Conservation (phyloP, 2,888 invertebrate species). For the Ephialtes manifestator region DNA sequence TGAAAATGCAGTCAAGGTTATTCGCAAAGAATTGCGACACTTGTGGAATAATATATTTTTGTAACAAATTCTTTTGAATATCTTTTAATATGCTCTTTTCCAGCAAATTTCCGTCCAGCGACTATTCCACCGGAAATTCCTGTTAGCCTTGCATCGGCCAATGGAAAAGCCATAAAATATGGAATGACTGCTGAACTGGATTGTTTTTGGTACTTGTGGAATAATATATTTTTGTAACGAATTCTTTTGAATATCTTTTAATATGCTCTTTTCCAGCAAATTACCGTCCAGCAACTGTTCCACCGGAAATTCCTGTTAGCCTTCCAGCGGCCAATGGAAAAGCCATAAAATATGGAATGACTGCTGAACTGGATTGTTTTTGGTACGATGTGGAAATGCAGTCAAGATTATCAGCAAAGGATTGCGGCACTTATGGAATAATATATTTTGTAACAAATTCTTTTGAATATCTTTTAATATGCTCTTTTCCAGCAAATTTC, state of each 20-base stretch:
- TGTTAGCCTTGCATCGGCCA: too few species aligned
- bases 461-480: background rate
- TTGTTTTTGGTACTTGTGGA: too few species aligned
- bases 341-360: slow-evolving; percentile 1
- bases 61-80: too few species aligned
- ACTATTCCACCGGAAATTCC: too few species aligned
- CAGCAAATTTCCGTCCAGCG: too few species aligned
- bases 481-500: too few species aligned
- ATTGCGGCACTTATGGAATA: background rate
- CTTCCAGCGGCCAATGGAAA: background rate
- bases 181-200: too few species aligned
- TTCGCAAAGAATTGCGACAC: background rate
- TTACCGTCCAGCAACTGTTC: slow-evolving; percentile 29
- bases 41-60: background rate
- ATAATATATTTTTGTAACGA: too few species aligned
- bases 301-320: slow-evolving; percentile 10
- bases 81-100: too few species aligned
- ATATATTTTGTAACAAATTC: background rate
- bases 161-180: too few species aligned
- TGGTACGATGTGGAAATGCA: background rate
- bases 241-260: too few species aligned
- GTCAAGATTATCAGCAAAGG: background rate
- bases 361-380: background rate
- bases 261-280: slow-evolving; percentile 36
- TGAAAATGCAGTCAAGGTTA: background rate